A percentile compares a stretch with the other conserved stretches of the same genome.
These are phyloP conservation scores for Micromys minutus DNA, from an alignment of 2,113 vertebrate genomes.

Conservation along the genomic window DNA sequence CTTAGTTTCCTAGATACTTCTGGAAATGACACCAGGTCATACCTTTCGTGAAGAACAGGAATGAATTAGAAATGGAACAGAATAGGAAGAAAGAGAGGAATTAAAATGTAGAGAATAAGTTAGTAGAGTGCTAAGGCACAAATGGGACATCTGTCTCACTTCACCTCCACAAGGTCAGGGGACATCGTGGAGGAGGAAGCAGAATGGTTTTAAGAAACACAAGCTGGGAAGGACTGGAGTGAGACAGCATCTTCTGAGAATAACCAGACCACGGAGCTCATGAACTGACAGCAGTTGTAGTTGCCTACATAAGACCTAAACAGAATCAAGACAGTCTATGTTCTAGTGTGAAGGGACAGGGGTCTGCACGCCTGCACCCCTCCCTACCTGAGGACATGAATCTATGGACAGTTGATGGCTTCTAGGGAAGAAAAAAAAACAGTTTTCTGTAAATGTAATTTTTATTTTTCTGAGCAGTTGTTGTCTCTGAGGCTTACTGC, in stretches of 20 bases:
- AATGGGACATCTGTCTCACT: neutral
- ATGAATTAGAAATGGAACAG: neutral
- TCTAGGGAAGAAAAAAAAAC: neutral
- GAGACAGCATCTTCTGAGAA: neutral
- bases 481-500: no score
- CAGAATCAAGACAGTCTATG: neutral
- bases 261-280: neutral
- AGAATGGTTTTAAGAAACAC: neutral
- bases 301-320: neutral
- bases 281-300: neutral
- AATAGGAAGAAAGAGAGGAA: neutral
- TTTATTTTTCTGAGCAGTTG: no score
- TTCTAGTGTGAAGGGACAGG: neutral
- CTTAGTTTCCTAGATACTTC: neutral
- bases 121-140: neutral
- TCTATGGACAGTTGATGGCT: neutral
- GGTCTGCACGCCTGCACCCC: neutral
- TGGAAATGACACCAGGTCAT: neutral
- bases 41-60: slow-evolving; percentile 16
- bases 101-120: neutral
- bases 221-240: neutral
- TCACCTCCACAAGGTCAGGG: neutral
- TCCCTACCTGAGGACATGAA: neutral
- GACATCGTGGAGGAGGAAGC: neutral
- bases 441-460: neutral